These are phyloP conservation scores for Arrhamphus sclerolepis DNA, from an alignment of 2,797 vertebrate species.

Conservation along the genomic window DNA sequence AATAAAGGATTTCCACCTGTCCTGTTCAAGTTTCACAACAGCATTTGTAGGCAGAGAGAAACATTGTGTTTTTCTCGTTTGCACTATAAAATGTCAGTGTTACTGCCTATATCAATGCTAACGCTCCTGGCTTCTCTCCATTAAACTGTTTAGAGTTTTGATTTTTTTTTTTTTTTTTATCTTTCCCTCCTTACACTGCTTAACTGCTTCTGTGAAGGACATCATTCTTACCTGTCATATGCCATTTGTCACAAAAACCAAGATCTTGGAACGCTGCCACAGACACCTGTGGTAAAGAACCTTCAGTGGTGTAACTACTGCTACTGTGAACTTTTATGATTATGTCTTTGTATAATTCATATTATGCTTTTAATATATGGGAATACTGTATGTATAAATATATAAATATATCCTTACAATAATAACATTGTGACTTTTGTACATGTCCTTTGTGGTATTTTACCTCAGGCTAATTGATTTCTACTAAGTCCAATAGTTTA, in stretches of 20 bases:
- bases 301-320: constrained; percentile 77
- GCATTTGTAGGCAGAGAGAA: constrained; percentile 84
- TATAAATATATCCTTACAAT: constrained; percentile 81
- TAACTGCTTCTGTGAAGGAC: constrained; percentile 45
- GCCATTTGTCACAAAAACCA: constrained; percentile 21
- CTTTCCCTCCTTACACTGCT: neutral
- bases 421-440: constrained; percentile 81
- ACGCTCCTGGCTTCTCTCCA: constrained; percentile 82
- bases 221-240: no score
- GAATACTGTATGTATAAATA: constrained; percentile 79
- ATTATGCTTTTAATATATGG: constrained; percentile 79
- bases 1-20: constrained; percentile 95
- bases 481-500: neutral
- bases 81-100: constrained; percentile 98
- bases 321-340: constrained; percentile 81
- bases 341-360: constrained; percentile 78
- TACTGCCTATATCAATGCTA: constrained; percentile 90
- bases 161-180: no score
- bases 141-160: constrained; percentile 75
- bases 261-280: constrained; percentile 20
- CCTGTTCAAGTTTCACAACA: constrained; percentile 88
- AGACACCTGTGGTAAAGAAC: constrained; percentile 64
- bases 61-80: constrained; percentile 92
- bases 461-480: constrained; percentile 44
- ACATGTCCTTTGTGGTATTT: constrained; percentile 72